These are phyloP conservation scores for Thunnus maccoyii DNA, from an alignment of 2,113 vertebrate genomes.

Conservation along the genomic window DNA sequence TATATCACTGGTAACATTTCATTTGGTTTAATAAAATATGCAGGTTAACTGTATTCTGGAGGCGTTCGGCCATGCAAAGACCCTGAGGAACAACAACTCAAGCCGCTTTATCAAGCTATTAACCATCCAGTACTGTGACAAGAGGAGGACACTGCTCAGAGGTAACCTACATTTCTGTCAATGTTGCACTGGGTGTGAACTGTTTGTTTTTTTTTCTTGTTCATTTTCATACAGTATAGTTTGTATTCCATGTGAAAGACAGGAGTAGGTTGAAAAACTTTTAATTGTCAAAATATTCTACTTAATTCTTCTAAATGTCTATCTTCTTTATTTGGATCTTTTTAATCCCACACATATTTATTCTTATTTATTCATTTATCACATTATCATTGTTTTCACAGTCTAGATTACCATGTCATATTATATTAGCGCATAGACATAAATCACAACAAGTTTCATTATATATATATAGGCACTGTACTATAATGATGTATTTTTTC, in stretches of 20 bases:
- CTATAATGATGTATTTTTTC: not conserved
- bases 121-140: slow-evolving; percentile 92
- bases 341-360: not conserved
- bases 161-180: slow-evolving; percentile 78
- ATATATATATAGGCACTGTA: not conserved
- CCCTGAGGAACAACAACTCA: slow-evolving; percentile 88
- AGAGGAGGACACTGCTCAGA: slow-evolving; percentile 85
- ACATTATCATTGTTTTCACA: not conserved
- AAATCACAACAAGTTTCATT: not conserved
- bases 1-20: not conserved
- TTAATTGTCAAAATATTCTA: too few relatives aligned
- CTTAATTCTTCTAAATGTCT: not conserved
- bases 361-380: not conserved
- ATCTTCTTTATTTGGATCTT: not conserved
- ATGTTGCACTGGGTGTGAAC: not conserved
- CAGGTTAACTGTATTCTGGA: slow-evolving; percentile 92
- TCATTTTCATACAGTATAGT: not conserved
- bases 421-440: not conserved
- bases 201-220: too few relatives aligned
- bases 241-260: not conserved
- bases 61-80: slow-evolving; percentile 94
- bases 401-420: not conserved
- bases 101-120: slow-evolving; percentile 94
- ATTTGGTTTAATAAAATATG: slow-evolving; percentile 11
- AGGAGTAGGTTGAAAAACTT: not conserved